Evolutionary conservation across 2,113 vertebrate genomes (phyloP).

Genomic region (Ptychochromis oligacanthus): DNA sequence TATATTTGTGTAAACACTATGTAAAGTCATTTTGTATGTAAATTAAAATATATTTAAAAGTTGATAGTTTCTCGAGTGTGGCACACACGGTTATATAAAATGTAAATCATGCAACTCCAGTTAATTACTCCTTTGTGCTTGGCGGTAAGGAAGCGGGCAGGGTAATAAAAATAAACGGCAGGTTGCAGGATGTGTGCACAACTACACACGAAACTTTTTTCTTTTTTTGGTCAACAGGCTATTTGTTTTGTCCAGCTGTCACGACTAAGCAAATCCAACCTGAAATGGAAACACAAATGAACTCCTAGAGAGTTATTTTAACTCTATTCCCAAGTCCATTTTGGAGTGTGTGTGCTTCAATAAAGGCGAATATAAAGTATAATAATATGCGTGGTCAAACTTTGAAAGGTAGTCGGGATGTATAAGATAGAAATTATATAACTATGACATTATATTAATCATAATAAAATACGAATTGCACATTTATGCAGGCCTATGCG

Average conservation of each 20-base stretch:
- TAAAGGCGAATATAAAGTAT: background rate
- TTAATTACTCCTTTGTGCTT: background rate
- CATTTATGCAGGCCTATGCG: background rate
- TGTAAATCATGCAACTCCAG: background rate
- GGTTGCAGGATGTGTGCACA: background rate
- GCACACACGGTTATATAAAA: background rate
- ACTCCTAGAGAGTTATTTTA: background rate
- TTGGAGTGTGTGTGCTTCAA: background rate
- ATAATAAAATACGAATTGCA: background rate
- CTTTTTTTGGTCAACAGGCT: background rate
- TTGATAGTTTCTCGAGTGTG: background rate
- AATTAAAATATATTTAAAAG: background rate
- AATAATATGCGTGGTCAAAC: background rate
- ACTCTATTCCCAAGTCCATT: background rate
- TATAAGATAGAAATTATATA: background rate
- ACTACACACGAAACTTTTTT: no score
- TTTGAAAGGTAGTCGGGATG: rapidly evolving
- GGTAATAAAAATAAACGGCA: background rate
- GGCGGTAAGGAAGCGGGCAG: background rate
- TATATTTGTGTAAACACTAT: background rate
- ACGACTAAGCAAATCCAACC: rapidly evolving
- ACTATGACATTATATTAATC: no score
- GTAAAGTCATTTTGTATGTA: background rate
- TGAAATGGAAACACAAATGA: background rate
- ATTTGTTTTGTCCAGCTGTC: background rate